phyloP scores from a whole-genome alignment of 2,888 invertebrate species.

The Micoletzkya japonica region DNA sequence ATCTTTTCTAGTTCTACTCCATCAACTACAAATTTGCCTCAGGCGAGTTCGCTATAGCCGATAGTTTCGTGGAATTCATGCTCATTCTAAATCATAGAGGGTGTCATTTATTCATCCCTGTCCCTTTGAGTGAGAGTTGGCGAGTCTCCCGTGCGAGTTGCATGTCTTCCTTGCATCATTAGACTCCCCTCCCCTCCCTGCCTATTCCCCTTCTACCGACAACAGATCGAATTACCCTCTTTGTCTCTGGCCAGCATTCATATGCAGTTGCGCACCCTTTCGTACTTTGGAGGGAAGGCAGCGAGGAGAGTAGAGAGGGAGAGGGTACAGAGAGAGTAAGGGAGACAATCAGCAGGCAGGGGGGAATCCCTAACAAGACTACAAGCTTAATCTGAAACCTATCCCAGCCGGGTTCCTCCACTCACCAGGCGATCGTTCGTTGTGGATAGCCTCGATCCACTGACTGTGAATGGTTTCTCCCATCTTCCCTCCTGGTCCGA shows the following conservation, averaged over 20 bases:
- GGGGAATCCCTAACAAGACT: neutral
- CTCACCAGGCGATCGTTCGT: slow-evolving; percentile 30
- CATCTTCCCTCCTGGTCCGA: slow-evolving; percentile 54
- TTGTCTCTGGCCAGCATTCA: neutral
- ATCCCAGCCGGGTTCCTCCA: neutral
- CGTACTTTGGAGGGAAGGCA: no score
- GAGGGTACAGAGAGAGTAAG: no score
- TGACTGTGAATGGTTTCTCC: slow-evolving; percentile 48
- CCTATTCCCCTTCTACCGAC: neutral
- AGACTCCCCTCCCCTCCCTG: neutral
- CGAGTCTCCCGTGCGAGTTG: no score
- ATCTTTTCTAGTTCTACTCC: neutral
- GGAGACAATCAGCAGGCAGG: no score
- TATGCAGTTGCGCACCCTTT: no score
- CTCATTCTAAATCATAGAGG: no score
- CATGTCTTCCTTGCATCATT: neutral
- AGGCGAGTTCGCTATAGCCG: no score
- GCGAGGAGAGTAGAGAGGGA: no score
- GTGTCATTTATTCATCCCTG: neutral
- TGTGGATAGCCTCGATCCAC: slow-evolving; percentile 47
- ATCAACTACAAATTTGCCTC: neutral
- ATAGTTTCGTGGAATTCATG: no score
- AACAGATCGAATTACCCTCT: neutral
- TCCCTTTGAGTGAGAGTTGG: no score
- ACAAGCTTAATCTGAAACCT: no score